Base-by-base conservation (phyloP, 2,888 invertebrate species). In the Hydraecia micacea region DNA sequence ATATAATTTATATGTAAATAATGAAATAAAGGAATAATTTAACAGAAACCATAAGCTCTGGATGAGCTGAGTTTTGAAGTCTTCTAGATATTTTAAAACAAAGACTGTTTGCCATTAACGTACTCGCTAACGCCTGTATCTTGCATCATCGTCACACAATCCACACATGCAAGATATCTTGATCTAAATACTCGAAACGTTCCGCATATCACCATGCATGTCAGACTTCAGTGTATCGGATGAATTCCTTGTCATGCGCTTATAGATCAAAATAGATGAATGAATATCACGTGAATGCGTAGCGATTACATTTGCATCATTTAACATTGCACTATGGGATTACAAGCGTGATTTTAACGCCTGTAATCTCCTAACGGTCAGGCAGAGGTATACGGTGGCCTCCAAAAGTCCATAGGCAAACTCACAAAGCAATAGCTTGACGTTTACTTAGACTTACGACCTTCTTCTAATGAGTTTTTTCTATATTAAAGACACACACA, bases 151-250 rank as follows among this genome's bases (percentile, higher is more conserved):
- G 1, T 5, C 62, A 67, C 13, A 67, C 25, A 75, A 42, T 49
- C 25, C 52, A 55, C 79, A 73, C 75, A 71, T 63, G 80, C 67
- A 55, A 77, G 42, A 52, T 65, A 49, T 74, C 52, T 65, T 18
- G 69, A 18, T 63, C 80, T 68, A 63, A 76, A 73, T 80, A 73
- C 32, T 73, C 32, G 52, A 63, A 71, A 42, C 52, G 52, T 65
- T 80, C 60, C 36, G 73, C 42, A 63, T 73, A 62, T 70, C 32
- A 58, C 36, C 7, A 60, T n/a, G 28, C 71, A 46, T 46, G 62
- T 15, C 32, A 15, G 32, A 32, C 32, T 32, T 32, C 32, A 32
- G 69, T 15, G 55, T 28, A 39, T 13, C 49, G 67, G 32, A 55
- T 81, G 49, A 18, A 36, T 67, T 67, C 58, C 66, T 55, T 71